A percentile compares a stretch with the other conserved stretches of the same genome.
These are phyloP conservation scores for Psittacula echo DNA, from an alignment of 2,797 vertebrate genomes.

Conservation along the genomic window DNA sequence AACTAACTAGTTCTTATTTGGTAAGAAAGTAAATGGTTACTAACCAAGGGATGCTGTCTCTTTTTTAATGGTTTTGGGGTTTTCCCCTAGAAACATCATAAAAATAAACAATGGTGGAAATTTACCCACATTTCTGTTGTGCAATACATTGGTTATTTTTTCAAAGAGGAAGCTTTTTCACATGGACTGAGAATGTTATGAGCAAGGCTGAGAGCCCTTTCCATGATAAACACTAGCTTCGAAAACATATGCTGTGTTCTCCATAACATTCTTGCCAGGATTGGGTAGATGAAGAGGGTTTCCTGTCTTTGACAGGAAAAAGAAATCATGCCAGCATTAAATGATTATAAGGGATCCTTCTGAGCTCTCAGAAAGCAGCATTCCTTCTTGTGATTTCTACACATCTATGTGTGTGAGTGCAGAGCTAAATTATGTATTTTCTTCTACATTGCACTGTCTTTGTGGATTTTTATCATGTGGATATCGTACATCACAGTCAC, in stretches of 20 bases:
- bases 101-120: background rate
- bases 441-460: background rate
- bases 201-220: background rate
- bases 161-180: background rate
- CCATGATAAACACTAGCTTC: background rate
- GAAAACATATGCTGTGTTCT: background rate
- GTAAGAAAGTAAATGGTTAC: background rate
- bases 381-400: background rate
- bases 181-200: background rate
- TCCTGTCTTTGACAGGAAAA: background rate
- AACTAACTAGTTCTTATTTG: background rate
- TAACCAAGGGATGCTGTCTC: background rate
- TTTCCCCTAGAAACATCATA: background rate
- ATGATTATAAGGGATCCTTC: background rate
- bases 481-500: background rate
- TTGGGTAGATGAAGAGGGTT: background rate
- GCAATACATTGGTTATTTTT: background rate
- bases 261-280: background rate
- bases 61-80: background rate
- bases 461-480: background rate
- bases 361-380: background rate
- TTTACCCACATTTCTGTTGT: background rate
- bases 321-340: background rate
- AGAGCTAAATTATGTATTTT: background rate
- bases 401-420: background rate